phyloP scores from a whole-genome alignment of 30 jellyfish, hydroid and myxozoan genomes.

The Aurelia aurita complex sp. Pacific region DNA sequence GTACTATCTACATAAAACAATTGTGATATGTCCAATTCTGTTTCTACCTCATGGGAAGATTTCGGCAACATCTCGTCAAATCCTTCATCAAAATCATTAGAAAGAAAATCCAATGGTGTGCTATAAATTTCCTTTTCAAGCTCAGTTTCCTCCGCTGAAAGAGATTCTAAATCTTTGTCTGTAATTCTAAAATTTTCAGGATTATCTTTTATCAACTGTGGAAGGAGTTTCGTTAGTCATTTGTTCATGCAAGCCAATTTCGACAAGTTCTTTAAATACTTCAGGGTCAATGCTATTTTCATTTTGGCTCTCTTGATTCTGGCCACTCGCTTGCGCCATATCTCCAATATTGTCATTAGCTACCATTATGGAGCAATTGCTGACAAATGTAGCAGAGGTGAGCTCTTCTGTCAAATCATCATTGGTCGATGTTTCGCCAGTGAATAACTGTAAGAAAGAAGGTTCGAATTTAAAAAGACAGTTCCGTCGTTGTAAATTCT shows the following conservation, averaged over 20 bases:
- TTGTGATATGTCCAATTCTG: too few relatives aligned
- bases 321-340: background rate
- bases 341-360: conserved; percentile 5
- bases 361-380: conserved; percentile 26
- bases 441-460: conserved; percentile 14
- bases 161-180: background rate
- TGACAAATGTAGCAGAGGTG: conserved; percentile 22
- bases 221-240: too few relatives aligned
- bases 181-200: background rate
- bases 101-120: background rate
- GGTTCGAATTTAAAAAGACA: too few relatives aligned
- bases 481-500: too few relatives aligned
- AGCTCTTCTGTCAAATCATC: conserved; percentile 42
- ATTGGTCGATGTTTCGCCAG: background rate
- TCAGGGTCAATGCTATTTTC: background rate
- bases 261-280: too few relatives aligned
- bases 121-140: background rate
- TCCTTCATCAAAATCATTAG: background rate
- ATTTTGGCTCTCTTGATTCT: background rate
- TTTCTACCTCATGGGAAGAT: too few relatives aligned
- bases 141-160: background rate
- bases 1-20: too few relatives aligned
- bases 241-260: too few relatives aligned
- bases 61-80: too few relatives aligned
- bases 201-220: too few relatives aligned